Conservation (phyloP, 2,888 invertebrate genomes). For the Rotaria socialis region DNA sequence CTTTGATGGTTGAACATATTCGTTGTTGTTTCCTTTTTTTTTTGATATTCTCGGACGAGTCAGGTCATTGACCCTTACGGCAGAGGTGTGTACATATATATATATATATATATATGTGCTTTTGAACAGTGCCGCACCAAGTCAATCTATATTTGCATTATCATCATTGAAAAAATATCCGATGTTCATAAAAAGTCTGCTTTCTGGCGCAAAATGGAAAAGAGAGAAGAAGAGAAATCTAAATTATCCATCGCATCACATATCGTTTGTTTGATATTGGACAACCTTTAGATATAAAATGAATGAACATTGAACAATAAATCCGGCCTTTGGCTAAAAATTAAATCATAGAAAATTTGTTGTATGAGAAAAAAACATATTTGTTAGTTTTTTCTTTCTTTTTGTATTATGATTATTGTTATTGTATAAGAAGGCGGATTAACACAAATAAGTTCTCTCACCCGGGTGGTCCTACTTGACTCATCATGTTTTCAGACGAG, state of each 20-base stretch:
- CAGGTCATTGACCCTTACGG: constrained; percentile 20
- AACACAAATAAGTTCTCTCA: not conserved
- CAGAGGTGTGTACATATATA: not conserved
- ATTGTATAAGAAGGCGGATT: constrained; percentile 3
- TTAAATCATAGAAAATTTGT: not conserved
- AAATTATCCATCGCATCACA: constrained; percentile 15
- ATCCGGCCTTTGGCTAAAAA: not conserved
- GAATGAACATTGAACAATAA: not conserved
- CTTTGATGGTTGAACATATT: not conserved
- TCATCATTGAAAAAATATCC: constrained; percentile 23
- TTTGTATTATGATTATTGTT: not conserved
- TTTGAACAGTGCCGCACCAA: constrained; percentile 20
- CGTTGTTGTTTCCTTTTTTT: not conserved
- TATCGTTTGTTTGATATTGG: constrained; percentile 8
- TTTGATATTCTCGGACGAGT: constrained; percentile 17
- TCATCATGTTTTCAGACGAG: constrained; percentile 12
- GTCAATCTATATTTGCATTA: constrained; percentile 18
- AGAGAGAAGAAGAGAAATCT: not conserved
- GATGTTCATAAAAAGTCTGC: constrained; percentile 3
- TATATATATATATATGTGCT: not conserved
- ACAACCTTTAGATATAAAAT: not conserved
- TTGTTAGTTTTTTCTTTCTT: not conserved
- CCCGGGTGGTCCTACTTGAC: constrained; percentile 1
- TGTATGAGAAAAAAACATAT: not conserved
- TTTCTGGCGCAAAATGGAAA: not conserved